A percentile compares a stretch with the other conserved stretches of the same genome.
Evolutionary conservation across 2,797 vertebrate species (phyloP).

Genomic region (Sebastes flavidus): DNA sequence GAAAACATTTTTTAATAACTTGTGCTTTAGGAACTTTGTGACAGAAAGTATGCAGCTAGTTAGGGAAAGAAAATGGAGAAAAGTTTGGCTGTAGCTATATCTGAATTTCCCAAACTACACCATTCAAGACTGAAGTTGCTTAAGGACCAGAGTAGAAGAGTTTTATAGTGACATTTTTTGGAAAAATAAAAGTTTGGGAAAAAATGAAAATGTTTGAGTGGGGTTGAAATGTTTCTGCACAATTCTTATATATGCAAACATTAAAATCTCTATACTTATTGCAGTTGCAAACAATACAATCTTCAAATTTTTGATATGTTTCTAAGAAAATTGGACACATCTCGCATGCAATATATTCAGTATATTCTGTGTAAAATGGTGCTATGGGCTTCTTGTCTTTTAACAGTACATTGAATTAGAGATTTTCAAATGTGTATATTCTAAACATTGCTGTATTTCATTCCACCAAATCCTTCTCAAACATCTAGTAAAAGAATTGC

Average conservation of each 20-base stretch:
- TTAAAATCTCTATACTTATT: neutral
- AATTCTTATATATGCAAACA: neutral
- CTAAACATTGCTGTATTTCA: neutral
- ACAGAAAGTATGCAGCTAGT: neutral
- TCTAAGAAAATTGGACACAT: neutral
- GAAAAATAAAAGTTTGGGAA: neutral
- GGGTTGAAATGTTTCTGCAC: neutral
- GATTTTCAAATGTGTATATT: neutral
- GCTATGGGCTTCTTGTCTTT: neutral
- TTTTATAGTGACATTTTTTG: neutral
- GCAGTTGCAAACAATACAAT: neutral
- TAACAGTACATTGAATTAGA: no score
- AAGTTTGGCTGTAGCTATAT: neutral
- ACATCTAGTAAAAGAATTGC: neutral
- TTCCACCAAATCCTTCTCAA: neutral
- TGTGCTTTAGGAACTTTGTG: neutral
- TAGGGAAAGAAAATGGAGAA: neutral
- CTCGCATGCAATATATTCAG: neutral
- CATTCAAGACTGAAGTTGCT: neutral
- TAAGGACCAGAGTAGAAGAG: neutral
- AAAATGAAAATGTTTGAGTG: neutral
- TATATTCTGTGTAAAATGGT: neutral
- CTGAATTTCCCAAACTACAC: neutral
- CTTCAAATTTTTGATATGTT: neutral
- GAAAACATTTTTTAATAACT: neutral